Evolutionary conservation across 2,797 vertebrate genomes (phyloP).

Genomic region (Pseudomugil gertrudae): DNA sequence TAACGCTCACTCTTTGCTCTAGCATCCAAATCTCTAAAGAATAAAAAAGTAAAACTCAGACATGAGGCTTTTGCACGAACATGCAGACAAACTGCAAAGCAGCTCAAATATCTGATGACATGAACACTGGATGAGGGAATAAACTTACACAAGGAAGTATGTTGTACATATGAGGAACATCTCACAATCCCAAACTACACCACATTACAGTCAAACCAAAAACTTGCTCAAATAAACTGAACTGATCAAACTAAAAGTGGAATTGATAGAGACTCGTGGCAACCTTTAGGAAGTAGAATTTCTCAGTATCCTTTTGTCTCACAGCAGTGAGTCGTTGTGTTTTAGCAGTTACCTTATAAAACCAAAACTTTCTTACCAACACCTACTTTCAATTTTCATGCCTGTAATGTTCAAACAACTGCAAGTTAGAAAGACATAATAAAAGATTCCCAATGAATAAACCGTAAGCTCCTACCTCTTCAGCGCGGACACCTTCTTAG

Average conservation of each 20-base stretch:
- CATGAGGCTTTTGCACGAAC: slow-evolving; percentile 2
- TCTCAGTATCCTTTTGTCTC: slow-evolving; percentile 2
- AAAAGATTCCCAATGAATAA: slow-evolving; percentile 17
- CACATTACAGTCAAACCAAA: background rate
- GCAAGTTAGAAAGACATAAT: slow-evolving; percentile 1
- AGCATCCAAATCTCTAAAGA: slow-evolving; percentile 91
- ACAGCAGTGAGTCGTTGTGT: background rate
- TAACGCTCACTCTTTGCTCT: slow-evolving; percentile 96
- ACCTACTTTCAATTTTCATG: background rate
- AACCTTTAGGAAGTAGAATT: background rate
- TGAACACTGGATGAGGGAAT: background rate
- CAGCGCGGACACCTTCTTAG: slow-evolving; percentile 94
- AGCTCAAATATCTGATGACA: background rate
- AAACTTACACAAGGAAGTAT: background rate
- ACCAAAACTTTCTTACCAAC: slow-evolving; percentile 1
- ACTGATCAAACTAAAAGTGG: slow-evolving; percentile 7
- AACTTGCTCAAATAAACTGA: background rate
- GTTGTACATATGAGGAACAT: background rate
- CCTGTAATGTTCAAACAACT: too few species aligned
- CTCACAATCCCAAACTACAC: background rate
- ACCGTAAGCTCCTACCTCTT: slow-evolving; percentile 86
- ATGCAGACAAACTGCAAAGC: background rate
- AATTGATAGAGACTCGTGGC: slow-evolving; percentile 1
- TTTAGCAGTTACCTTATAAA: slow-evolving; percentile 6
- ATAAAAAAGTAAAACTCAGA: slow-evolving; percentile 23